A percentile compares a stretch with the other conserved stretches of the same genome.
These are phyloP conservation scores for Trachelipus rathkii DNA, from an alignment of 1,140 invertebrate genomes.

Conservation along the genomic window DNA sequence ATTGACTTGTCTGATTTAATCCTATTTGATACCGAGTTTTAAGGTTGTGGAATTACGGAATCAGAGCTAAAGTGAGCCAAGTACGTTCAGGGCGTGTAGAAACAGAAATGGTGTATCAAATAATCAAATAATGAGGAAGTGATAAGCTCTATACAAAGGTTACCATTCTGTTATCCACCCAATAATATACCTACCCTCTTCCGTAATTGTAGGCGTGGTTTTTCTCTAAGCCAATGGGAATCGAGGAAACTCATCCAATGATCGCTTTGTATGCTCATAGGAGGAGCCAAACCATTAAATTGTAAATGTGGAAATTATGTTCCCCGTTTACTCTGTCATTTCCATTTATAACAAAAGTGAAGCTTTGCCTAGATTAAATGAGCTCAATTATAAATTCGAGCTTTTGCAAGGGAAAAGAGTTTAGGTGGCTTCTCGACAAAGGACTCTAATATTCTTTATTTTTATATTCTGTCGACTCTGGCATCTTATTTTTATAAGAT, in stretches of 20 bases:
- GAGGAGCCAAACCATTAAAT: slow-evolving; percentile 29
- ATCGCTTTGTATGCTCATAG: neutral
- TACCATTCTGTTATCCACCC: neutral
- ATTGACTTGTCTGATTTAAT: slow-evolving; percentile 1
- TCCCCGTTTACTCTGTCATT: slow-evolving; percentile 33
- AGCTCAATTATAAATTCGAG: slow-evolving; percentile 33
- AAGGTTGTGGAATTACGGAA: neutral
- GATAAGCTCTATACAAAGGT: slow-evolving; percentile 3
- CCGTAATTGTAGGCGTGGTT: neutral
- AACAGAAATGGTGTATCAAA: neutral
- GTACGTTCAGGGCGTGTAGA: neutral
- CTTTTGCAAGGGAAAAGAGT: slow-evolving; percentile 29
- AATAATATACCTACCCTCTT: neutral
- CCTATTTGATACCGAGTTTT: slow-evolving; percentile 1
- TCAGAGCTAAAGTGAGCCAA: neutral
- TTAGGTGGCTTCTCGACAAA: slow-evolving; percentile 3
- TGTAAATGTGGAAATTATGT: slow-evolving; percentile 34
- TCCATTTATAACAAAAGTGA: slow-evolving; percentile 33
- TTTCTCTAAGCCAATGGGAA: neutral
- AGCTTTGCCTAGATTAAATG: slow-evolving; percentile 32
- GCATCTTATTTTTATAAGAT: neutral
- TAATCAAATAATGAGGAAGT: slow-evolving; percentile 3
- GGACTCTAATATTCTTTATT: slow-evolving; percentile 1
- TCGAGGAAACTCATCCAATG: neutral
- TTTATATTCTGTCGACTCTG: neutral